Evolutionary conservation across 2,888 invertebrate genomes (phyloP), one percentile per base, ranked within the genome.

Genomic region (Drosophila mimetica): DNA sequence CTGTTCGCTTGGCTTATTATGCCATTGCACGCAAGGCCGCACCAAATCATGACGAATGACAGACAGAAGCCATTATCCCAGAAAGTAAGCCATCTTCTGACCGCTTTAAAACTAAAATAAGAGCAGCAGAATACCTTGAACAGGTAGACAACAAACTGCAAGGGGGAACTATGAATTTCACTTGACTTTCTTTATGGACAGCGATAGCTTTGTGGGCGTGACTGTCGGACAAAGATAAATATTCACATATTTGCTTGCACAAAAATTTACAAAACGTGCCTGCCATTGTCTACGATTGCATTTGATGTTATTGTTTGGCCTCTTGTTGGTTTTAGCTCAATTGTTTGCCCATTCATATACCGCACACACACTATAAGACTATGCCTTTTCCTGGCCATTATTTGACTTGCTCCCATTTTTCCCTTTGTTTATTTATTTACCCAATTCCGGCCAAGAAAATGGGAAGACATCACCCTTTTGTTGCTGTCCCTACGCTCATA

Each of bases 31-130:
- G 88, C 77, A 75, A 74, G 66, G 86, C 74, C 82, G 65, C 79
- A 75, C 76, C 87, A 88, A 80, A 82, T 88, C 81, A 80, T 75
- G 72, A 84, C 77, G 84, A 80, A 80, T 79, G 74, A 75, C 70
- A 70, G 74, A 77, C 70, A 70, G n/a, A n/a, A 48, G n/a, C 66
- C 73, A 47, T 71, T 61, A 39, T 51, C 30, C 32, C 32, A 61
- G 41, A 63, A 44, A 44, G 22, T 44, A 42, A 25, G 37, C 37
- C 64, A 61, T 20, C 60, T 41, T 13, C n/a, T 34, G 20, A 28
- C 20, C 22, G 20, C 70, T 64, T 69, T 55, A 69, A 70, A 11
- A 25, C 22, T 14, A 13, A 54, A 25, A 14, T 22, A 22, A 37
- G n/a, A 6, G n/a, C 16, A 37, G 11, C 11, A 11, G 13, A 13